A percentile compares a stretch with the other conserved stretches of the same genome.
Evolutionary conservation across 2,113 vertebrate genomes (phyloP).

Genomic region (Takifugu bimaculatus): DNA sequence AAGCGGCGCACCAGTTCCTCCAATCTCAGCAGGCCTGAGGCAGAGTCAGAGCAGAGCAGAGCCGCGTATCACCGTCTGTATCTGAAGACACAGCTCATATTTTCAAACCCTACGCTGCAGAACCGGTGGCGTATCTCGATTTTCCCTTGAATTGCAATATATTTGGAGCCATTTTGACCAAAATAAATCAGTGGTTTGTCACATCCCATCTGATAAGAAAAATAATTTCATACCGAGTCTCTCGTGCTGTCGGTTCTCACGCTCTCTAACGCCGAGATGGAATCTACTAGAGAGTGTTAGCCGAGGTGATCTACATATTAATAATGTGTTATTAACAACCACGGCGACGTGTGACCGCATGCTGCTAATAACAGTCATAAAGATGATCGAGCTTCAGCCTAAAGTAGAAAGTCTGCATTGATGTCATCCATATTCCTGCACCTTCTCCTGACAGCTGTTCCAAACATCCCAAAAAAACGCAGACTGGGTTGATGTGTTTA

Average conservation of each 20-base stretch:
- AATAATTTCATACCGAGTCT: constrained; percentile 15
- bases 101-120: constrained; percentile 12
- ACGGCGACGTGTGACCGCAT: too few species aligned
- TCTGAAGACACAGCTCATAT: constrained; percentile 33
- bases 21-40: constrained; percentile 85
- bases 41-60: constrained; percentile 25
- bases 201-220: constrained; percentile 36
- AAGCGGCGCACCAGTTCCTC: constrained; percentile 89
- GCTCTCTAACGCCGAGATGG: too few species aligned
- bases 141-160: constrained; percentile 3
- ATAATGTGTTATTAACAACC: too few species aligned
- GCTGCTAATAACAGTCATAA: too few species aligned
- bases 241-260: background rate
- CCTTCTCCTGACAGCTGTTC: too few species aligned
- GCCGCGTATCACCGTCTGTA: constrained; percentile 45
- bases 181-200: constrained; percentile 30
- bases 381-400: too few species aligned
- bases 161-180: constrained; percentile 19
- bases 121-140: constrained; percentile 22
- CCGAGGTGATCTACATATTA: too few species aligned
- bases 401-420: too few species aligned
- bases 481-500: too few species aligned
- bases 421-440: too few species aligned
- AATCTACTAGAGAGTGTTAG: too few species aligned
- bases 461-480: too few species aligned